Base-by-base conservation (phyloP, 2,888 invertebrate genomes). In the Mythimna impura region DNA sequence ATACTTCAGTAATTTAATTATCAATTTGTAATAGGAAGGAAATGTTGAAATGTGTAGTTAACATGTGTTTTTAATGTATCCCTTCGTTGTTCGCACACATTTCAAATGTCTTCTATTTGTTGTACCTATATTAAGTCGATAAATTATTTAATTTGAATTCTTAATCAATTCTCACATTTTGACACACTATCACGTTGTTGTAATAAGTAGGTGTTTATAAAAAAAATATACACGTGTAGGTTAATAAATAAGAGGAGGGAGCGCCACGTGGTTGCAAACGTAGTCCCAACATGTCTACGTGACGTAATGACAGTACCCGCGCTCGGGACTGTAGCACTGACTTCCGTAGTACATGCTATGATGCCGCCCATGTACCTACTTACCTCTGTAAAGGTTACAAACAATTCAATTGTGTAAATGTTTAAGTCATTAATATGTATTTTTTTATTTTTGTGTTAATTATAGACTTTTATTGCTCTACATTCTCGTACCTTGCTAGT, bases 321-420 rank as follows among this genome's bases (percentile, higher is more conserved):
- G 36, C 4, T 55, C 20, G 50, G 76, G 57, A 55, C 36, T n/a
- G 14, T 5, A 60, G 60, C 25, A 17, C 62, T 40, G 14, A 77
- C 43, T 50, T 22, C 6, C 25, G 10, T 54, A 64, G 61, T 55
- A 79, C 14, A 68, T 71, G 54, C 47, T 62, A 50, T 65, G 61
- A 80, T 71, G 65, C 78, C 71, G 79, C 83, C 80, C 80, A 67
- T 60, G 36, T 9, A 36, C 36, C 14, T 43, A 43, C 14, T n/a
- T 40, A 66, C 52, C 58, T 63, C 30, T 58, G 30, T 20, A 60
- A 58, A 82, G 20, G 65, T 71, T 62, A 58, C 68, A 63, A 58
- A 69, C 69, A 79, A 83, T 79, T 54, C 22, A 69, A 83, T 73
- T 83, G 80, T 83, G 73, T 79, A 64, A 79, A 64, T 63, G 54